Evolutionary conservation across 1,140 invertebrate species (phyloP).

Genomic region (Magallana ariakensis): DNA sequence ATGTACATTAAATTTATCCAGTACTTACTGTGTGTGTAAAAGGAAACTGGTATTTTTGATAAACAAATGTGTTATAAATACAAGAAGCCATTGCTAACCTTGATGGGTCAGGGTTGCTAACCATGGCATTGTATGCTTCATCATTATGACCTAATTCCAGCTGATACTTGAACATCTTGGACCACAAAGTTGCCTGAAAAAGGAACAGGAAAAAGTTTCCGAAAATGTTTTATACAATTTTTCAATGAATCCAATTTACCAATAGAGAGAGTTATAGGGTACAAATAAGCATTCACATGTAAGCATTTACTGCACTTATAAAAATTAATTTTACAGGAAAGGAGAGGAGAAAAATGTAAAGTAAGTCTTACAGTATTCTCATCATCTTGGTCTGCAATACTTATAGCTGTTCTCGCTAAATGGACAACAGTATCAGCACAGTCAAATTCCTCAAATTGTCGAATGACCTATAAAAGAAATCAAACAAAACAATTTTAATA

Average conservation of each 20-base stretch:
- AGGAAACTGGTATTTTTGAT: neutral
- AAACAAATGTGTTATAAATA: neutral
- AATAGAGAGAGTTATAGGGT: neutral
- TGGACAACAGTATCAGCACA: slow-evolving; percentile 88
- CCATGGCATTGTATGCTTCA: slow-evolving; percentile 90
- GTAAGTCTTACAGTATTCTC: slow-evolving; percentile 25
- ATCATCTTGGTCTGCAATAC: slow-evolving; percentile 85
- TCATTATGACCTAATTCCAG: slow-evolving; percentile 89
- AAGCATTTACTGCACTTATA: too few species aligned
- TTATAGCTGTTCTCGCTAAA: slow-evolving; percentile 88
- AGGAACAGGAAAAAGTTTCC: slow-evolving; percentile 33
- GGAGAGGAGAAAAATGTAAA: neutral
- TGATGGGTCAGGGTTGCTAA: slow-evolving; percentile 87
- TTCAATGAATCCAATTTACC: neutral
- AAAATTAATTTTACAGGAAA: neutral
- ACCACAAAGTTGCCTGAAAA: slow-evolving; percentile 89
- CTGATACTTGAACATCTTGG: slow-evolving; percentile 93
- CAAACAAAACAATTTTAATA: neutral
- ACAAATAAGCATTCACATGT: too few species aligned
- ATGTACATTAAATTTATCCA: too few species aligned
- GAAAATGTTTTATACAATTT: neutral
- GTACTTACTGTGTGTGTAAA: too few species aligned
- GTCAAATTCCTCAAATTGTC: slow-evolving; percentile 90
- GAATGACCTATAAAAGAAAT: slow-evolving; percentile 81
- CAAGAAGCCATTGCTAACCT: slow-evolving; percentile 58